Percentiles rank a stretch among this genome's conserved stretches.
Evolutionary conservation across 2,113 vertebrate species (phyloP).

Genomic region (Festucalex cinctus): DNA sequence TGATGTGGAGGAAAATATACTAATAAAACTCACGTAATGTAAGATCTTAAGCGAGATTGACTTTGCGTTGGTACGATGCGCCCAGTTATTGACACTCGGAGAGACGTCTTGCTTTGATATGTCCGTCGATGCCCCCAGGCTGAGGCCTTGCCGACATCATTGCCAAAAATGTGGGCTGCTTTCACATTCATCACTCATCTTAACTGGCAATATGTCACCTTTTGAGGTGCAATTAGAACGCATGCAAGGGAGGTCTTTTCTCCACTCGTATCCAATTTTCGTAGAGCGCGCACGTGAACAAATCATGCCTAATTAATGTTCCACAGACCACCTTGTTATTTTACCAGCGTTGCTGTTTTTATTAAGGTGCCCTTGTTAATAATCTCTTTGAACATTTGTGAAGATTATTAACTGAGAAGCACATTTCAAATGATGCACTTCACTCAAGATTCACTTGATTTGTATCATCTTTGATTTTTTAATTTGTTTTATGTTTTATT

Average conservation of each 20-base stretch:
- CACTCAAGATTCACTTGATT: background rate
- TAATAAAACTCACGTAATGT: slow-evolving; percentile 43
- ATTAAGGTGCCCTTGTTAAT: slow-evolving; percentile 11
- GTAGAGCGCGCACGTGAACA: slow-evolving; percentile 8
- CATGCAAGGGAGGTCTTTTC: slow-evolving; percentile 42
- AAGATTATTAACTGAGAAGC: slow-evolving; percentile 4
- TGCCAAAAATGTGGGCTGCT: slow-evolving; percentile 50
- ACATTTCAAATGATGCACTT: background rate
- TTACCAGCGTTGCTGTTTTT: background rate
- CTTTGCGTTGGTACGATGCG: slow-evolving; percentile 31
- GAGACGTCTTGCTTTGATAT: slow-evolving; percentile 65
- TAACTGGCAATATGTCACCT: slow-evolving; percentile 61
- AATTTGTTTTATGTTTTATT: too few relatives aligned
- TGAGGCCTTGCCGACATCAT: slow-evolving; percentile 43
- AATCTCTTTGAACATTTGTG: slow-evolving; percentile 8
- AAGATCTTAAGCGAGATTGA: slow-evolving; percentile 38
- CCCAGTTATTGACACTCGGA: slow-evolving; percentile 59
- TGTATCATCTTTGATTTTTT: background rate
- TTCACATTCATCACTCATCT: slow-evolving; percentile 61
- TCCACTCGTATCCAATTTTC: slow-evolving; percentile 36
- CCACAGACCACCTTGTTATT: slow-evolving; percentile 19
- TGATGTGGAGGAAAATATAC: slow-evolving; percentile 54
- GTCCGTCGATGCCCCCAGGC: slow-evolving; percentile 58
- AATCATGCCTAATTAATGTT: slow-evolving; percentile 27
- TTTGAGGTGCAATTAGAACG: slow-evolving; percentile 57